Evolutionary conservation across 2,113 vertebrate genomes (phyloP), one percentile per base, ranked within the genome.

Genomic region (Crotophaga sulcirostris): DNA sequence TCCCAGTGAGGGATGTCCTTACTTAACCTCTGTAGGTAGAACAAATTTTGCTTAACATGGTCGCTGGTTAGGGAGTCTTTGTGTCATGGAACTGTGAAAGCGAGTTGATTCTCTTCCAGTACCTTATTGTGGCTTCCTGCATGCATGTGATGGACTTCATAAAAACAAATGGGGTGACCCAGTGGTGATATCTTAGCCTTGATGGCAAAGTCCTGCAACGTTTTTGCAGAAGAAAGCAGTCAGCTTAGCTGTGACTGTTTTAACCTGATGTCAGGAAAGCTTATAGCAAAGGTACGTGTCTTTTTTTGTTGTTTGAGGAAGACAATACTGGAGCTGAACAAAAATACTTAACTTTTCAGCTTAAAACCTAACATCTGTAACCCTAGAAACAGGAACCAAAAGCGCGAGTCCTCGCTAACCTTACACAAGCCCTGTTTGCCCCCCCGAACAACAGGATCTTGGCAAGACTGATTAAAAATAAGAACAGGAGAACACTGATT

Each of bases 31-130:
- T 90, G 66, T 55, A 79, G 85, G 91, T 94, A 86, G 93, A 76
- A 80, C 73, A 84, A 85, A 49, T 80, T 55, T 87, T 68, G 64
- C 74, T 84, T 80, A 69, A 76, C 51, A 3, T 51, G 62, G 58
- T 94, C 60, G 87, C 87, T 87, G 59, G 2, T 90, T 93, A 85
- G 81, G 90, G 68, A 95, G 67, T 89, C 55, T 95, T 92, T 74
- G 80, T 76, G 36, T 90, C 67, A 85, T 34, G 82, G 86, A 92
- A 66, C 93, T 84, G 86, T 91, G 84, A 95, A 78, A 89, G 56
- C 3, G 5, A 80, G 34, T 59, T 44, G 9, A 54, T 91, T 94
- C 86, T 73, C 60, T 89, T 90, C 69, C 82, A 79, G 68, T 91
- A 68, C 70, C 51, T 85, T 94, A 1, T 63, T 0, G 36, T 86